Evolutionary conservation across 2,113 vertebrate species (phyloP).

Genomic region (cattle (Bos taurus)): ARS-UCD2.0 NC_037336.1:96019501-96020000

Average conservation of each 20-base stretch:
- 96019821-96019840: no score
- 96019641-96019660: no score
- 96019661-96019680: no score
- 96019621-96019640: neutral
- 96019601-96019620: neutral
- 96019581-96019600: neutral
- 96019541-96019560: neutral
- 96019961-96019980: neutral
- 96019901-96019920: neutral
- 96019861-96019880: no score
- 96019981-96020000: neutral
- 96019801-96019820: no score
- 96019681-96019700: no score
- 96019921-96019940: neutral
- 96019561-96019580: neutral
- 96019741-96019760: no score
- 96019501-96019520: neutral
- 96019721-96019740: no score
- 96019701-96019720: no score
- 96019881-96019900: neutral
- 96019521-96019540: neutral
- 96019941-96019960: neutral
- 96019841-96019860: no score
- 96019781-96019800: no score
- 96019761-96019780: no score